A percentile compares a stretch with the other conserved stretches of the same genome.
Conservation (phyloP, 2,888 invertebrate genomes). For the Beris chalybata region DNA sequence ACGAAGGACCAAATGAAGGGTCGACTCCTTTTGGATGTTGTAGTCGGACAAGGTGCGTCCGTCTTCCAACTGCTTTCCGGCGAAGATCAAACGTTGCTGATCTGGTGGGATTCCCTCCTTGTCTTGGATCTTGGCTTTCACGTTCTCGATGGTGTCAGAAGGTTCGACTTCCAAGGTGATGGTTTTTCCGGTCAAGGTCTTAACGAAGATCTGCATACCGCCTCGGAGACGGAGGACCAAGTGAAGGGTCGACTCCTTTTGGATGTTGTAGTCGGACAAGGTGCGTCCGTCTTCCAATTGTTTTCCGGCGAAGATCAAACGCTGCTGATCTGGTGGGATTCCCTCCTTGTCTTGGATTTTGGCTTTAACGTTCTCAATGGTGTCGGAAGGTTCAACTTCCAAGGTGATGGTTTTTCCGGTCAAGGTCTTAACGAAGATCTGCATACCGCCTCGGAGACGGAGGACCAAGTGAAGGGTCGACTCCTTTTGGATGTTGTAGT, state of each 20-base stretch:
- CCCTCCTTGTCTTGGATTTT: constrained; percentile 36
- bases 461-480: constrained; percentile 35
- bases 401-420: constrained; percentile 35
- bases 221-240: constrained; percentile 43
- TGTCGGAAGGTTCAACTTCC: constrained; percentile 35
- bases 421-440: constrained; percentile 35
- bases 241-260: constrained; percentile 44
- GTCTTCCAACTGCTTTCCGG: constrained; percentile 46
- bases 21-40: constrained; percentile 42
- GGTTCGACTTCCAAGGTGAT: constrained; percentile 45
- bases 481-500: constrained; percentile 36
- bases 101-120: constrained; percentile 49
- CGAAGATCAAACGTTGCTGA: constrained; percentile 47
- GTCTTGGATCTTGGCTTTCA: constrained; percentile 48
- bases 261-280: constrained; percentile 44
- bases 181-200: constrained; percentile 47
- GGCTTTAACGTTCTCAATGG: constrained; percentile 35
- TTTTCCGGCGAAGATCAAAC: constrained; percentile 36
- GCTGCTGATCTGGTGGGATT: constrained; percentile 35
- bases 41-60: constrained; percentile 45
- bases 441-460: constrained; percentile 37
- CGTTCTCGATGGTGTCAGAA: constrained; percentile 44
- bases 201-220: constrained; percentile 50
- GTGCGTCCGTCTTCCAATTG: constrained; percentile 35
- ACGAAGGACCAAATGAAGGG: constrained; percentile 42